These are phyloP conservation scores for Spodoptera littoralis DNA, from an alignment of 2,888 invertebrate species.

Conservation along the genomic window DNA sequence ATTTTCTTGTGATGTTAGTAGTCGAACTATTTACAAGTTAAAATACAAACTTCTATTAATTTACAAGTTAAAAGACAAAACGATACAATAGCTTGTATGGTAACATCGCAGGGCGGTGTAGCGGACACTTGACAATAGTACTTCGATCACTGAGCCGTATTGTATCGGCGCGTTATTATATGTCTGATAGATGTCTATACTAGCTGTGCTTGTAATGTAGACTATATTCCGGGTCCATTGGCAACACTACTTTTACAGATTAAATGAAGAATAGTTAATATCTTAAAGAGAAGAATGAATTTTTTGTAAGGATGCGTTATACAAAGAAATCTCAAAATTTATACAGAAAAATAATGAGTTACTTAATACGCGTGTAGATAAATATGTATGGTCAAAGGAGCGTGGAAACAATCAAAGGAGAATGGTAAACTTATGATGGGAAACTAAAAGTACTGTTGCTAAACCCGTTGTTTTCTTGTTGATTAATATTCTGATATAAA, in stretches of 20 bases:
- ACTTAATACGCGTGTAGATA: too few species aligned
- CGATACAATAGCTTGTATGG: background rate
- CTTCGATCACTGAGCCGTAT: slow-evolving; percentile 87
- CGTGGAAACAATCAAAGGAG: too few species aligned
- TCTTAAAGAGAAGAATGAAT: background rate
- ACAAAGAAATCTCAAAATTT: background rate
- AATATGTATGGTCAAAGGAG: too few species aligned
- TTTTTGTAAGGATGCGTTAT: background rate
- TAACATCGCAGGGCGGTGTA: slow-evolving; percentile 30
- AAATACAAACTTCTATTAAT: background rate
- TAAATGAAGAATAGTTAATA: too few species aligned
- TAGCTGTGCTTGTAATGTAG: slow-evolving; percentile 80
- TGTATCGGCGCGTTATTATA: slow-evolving; percentile 74
- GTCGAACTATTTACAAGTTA: slow-evolving; percentile 1
- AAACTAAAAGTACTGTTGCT: slow-evolving; percentile 43
- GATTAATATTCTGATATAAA: slow-evolving; percentile 75
- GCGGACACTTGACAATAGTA: slow-evolving; percentile 49
- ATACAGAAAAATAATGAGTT: too few species aligned
- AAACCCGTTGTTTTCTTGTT: slow-evolving; percentile 70
- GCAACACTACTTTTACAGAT: slow-evolving; percentile 36
- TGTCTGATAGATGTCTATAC: slow-evolving; percentile 78
- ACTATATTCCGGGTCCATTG: slow-evolving; percentile 52
- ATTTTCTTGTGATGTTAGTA: slow-evolving; percentile 29
- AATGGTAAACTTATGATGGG: slow-evolving; percentile 10
- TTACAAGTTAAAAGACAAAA: background rate